Base-by-base conservation (phyloP, 2,797 vertebrate species). In the Carduelis carduelis region DNA sequence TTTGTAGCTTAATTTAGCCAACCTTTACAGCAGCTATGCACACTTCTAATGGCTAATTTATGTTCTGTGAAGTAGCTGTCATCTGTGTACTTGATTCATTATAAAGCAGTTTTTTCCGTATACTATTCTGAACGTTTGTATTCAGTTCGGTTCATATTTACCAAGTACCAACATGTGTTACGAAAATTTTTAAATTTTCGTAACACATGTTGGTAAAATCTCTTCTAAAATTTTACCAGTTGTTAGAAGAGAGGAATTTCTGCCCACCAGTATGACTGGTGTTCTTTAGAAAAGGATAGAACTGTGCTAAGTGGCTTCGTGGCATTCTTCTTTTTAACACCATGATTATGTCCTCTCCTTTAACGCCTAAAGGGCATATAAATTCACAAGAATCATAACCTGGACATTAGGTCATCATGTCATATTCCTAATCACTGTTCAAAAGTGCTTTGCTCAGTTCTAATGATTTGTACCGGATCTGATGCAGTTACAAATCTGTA, bases 401-500 rank as follows among this genome's bases (percentile, higher is more conserved):
- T 5, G 26, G 30, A 65, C 30, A 11, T 34, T n/a, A 75, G 37
- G n/a, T 49, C 8, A 5, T 5, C 0, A 0, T 32, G 35, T 55
- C 26, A 61, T 47, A 61, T 34, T 13, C 37, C 46, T 19, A 22
- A 60, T 22, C 7, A 30, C 6, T 41, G 19, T 30, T 55, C 20
- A 18, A 35, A 72, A 49, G 55, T 1, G 0, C 12, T 46, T 75
- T 49, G 30, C 20, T 64, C 14, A 2, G 1, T 55, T 52, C 27
- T 55, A n/a, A 35, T 0, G 1, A 18, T n/a, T 43, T 27, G 24
- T 26, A 28, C 11, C 30, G 20, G 44, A n/a, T 19, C 10, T 20
- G 76, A 20, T 11, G 13, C 9, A 59, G 64, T 32, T 30, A 41
- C 19, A 41, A 41, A 41, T 41, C 37, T 41, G 14, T 61, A 61